Evolutionary conservation across 2,888 invertebrate species (phyloP).

Genomic region (Camponotus fellah): DNA sequence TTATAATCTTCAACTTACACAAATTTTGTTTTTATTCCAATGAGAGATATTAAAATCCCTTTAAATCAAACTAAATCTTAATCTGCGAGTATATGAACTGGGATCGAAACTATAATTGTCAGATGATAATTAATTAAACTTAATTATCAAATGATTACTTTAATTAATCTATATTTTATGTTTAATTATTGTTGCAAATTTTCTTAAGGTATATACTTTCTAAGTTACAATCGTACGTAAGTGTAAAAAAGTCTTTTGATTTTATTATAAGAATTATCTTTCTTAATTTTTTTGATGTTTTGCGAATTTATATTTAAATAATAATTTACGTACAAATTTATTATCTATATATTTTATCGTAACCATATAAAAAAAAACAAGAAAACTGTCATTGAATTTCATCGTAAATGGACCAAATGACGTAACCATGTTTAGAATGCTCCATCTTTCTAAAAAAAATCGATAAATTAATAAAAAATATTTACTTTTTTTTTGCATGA

Average conservation of each 20-base stretch:
- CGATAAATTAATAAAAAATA: neutral
- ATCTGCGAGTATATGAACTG: neutral
- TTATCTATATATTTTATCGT: neutral
- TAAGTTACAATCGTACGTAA: neutral
- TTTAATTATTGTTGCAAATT: constrained; percentile 3
- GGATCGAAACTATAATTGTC: neutral
- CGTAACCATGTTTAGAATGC: constrained; percentile 47
- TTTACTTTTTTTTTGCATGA: neutral
- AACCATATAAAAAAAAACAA: constrained; percentile 9
- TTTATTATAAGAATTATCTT: constrained; percentile 2
- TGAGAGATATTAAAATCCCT: neutral
- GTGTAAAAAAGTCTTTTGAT: constrained; percentile 8
- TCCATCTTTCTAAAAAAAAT: constrained; percentile 25
- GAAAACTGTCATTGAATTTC: constrained; percentile 25
- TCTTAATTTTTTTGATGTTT: neutral
- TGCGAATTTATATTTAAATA: neutral
- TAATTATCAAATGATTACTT: neutral
- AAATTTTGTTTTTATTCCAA: neutral
- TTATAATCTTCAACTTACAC: neutral
- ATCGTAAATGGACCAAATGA: constrained; percentile 67
- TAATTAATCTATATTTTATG: neutral
- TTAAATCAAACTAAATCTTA: neutral
- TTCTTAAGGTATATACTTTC: neutral
- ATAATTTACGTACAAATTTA: constrained; percentile 6
- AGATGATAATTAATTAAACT: neutral